Percentiles rank a stretch among this genome's conserved stretches.
Conservation (phyloP, 92 coral and sea anemone genomes). For the Anthopleura xanthogrammica region DNA sequence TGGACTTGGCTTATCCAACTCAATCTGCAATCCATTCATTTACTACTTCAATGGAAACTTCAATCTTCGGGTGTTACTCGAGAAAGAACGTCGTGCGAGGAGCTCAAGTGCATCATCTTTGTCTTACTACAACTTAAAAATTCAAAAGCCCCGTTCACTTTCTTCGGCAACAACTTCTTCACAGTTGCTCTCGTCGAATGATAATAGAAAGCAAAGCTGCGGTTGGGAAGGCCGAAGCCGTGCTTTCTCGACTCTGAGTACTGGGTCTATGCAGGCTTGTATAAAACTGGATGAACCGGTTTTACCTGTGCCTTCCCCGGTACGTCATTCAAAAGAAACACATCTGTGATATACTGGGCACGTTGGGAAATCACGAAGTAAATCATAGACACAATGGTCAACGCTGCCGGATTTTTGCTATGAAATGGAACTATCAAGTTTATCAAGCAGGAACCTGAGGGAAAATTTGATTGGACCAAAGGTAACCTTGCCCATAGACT, state of each 20-base stretch:
- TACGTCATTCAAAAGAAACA: neutral
- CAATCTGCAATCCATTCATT: conserved; percentile 67
- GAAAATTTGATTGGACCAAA: no score
- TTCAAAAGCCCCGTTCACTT: neutral
- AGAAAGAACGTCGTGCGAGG: conserved; percentile 16
- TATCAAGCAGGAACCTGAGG: no score
- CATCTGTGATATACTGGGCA: neutral
- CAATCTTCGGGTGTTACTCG: conserved; percentile 6
- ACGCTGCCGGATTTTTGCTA: neutral
- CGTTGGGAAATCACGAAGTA: neutral
- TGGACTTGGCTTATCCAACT: conserved; percentile 53
- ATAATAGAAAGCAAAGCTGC: neutral
- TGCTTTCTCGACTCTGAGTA: conserved; percentile 2
- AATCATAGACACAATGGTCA: no score
- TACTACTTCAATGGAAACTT: conserved; percentile 57
- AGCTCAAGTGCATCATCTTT: conserved; percentile 13
- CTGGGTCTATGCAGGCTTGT: neutral
- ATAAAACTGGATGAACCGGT: neutral
- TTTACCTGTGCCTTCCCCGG: neutral
- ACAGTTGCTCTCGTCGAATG: neutral
- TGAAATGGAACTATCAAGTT: neutral
- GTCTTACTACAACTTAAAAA: neutral
- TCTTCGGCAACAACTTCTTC: neutral
- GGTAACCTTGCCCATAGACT: no score
- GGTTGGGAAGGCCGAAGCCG: neutral